A percentile compares a stretch with the other conserved stretches of the same genome.
Conservation (phyloP, 2,888 invertebrate species). For the Tenthredo notha region DNA sequence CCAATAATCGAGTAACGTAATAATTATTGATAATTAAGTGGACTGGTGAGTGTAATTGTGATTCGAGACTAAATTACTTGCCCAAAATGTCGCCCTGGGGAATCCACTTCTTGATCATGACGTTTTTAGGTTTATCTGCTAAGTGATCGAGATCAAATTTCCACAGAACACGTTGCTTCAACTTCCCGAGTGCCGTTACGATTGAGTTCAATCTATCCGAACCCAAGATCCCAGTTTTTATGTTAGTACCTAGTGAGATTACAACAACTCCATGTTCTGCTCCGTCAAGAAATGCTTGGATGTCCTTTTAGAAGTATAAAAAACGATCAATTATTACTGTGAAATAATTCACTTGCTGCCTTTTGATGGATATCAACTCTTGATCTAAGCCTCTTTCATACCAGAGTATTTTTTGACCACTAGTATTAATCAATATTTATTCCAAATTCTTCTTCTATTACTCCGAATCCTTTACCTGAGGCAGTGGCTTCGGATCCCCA, state of each 20-base stretch:
- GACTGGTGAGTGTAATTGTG: background rate
- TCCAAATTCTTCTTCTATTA: background rate
- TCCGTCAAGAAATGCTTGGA: conserved; percentile 11
- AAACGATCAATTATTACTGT: background rate
- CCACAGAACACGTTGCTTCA: conserved; percentile 59
- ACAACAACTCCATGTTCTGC: conserved; percentile 37
- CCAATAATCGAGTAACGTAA: background rate
- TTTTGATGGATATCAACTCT: background rate
- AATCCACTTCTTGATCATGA: conserved; percentile 35
- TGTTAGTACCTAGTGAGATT: conserved; percentile 24
- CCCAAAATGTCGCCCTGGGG: conserved; percentile 44
- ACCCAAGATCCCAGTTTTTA: background rate
- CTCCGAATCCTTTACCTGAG: background rate
- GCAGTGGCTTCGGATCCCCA: background rate
- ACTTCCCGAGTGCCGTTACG: conserved; percentile 42
- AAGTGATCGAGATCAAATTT: conserved; percentile 57
- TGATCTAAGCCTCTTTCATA: background rate
- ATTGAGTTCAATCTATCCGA: conserved; percentile 1
- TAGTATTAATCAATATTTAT: background rate
- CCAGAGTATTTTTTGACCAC: background rate
- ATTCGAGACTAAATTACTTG: background rate
- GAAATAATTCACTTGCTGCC: background rate
- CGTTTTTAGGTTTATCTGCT: conserved; percentile 1
- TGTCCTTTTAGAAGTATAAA: background rate
- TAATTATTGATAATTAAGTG: background rate